Base-by-base conservation (phyloP, 2,888 invertebrate species). In the Myopa tessellatipennis region DNA sequence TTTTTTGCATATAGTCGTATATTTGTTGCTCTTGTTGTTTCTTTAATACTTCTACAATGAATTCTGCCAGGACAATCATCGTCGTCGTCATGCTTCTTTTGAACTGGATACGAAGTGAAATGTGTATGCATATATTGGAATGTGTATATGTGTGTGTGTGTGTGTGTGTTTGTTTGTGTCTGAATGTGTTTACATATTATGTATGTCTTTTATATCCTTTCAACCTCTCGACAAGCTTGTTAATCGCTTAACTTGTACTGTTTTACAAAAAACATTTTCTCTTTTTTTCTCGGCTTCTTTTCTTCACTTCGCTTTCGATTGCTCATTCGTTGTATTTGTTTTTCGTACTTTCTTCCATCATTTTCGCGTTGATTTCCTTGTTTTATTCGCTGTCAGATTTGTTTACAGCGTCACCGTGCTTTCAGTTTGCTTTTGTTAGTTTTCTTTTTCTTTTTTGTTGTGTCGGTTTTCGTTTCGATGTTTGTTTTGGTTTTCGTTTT, bases 11-110 rank as follows among this genome's bases (percentile, higher is more conserved):
- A 70, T 71, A 16, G 4, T 8, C 34, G 38, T 34, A 38, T 36
- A 6, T 65, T 60, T 72, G 26, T 40, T 70, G 14, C 18, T 38
- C 36, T 26, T 77, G 63, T 65, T 40, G 52, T 26, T 26, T 26
- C 26, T 26, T 26, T 26, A 26, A 26, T 68, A 18, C 40, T 75
- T 75, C 18, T 58, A n/a, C 40, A 40, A 55, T 65, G 55, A 65
- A 74, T 65, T 74, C 55, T 75, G 67, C 58, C 52, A 67, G 58
- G 68, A 67, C 68, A 67, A 38, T 75, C 74, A 40, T 68, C 74
- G 68, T 75, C 61, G 36, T 36, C 38, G 2, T 1, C 38, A 38
- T 38, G 65, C 38, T 26, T 61, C 16, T 50, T 14, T 61, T 45
- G 60, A 26, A 26, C 26, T 26, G 26, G 26, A 26, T 26, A 26